phyloP scores from a whole-genome alignment of 2,113 vertebrate genomes.

The Gasterosteus aculeatus region DNA sequence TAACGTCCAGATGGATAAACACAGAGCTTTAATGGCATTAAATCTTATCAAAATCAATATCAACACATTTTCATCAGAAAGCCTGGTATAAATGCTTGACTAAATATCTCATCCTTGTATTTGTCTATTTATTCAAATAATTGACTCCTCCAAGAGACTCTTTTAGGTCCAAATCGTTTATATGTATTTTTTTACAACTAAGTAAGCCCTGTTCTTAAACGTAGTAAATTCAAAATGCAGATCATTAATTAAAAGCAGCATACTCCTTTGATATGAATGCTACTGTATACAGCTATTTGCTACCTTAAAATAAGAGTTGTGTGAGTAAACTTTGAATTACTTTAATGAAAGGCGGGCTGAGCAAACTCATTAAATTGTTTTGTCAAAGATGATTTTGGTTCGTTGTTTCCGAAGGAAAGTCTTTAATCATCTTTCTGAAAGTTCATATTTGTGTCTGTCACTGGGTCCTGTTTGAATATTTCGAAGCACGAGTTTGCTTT shows the following conservation, averaged over 20 bases:
- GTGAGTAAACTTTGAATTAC: not conserved
- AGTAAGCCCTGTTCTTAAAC: not conserved
- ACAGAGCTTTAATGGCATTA: not conserved
- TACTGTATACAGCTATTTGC: not conserved
- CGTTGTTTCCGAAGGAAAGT: not conserved
- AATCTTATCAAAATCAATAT: not conserved
- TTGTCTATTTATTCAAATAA: not conserved
- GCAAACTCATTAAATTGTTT: not conserved
- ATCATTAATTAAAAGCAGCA: not conserved
- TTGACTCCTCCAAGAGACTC: not conserved
- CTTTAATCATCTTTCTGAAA: constrained; percentile 7
- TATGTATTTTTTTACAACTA: not conserved
- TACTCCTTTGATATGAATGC: not conserved
- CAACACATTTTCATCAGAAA: not conserved
- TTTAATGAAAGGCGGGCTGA: not conserved
- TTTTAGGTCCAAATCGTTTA: not conserved
- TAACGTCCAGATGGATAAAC: not conserved
- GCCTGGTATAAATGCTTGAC: not conserved
- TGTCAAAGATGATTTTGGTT: not conserved
- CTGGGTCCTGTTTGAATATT: not conserved
- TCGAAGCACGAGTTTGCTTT: not conserved
- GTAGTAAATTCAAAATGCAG: not conserved
- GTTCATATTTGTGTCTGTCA: not conserved
- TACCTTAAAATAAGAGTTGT: not conserved
- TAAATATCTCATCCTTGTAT: not conserved